Base-by-base conservation (phyloP, 2,888 invertebrate species). In the Molanna angustata region DNA sequence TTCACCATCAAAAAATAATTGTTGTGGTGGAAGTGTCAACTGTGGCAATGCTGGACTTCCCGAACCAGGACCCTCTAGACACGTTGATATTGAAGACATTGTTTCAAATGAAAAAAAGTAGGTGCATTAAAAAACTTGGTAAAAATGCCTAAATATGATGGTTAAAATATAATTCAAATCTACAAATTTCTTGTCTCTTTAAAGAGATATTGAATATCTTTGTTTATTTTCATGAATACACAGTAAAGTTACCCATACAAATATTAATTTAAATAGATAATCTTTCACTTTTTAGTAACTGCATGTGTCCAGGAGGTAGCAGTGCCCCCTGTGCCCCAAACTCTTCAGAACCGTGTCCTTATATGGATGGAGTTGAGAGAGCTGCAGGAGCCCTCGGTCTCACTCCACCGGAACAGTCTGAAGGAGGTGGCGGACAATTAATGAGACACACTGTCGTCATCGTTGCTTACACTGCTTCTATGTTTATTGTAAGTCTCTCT, bases 401-500 rank as follows among this genome's bases (percentile, higher is more conserved):
- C 52, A 61, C 72, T 59, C 75, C 76, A 56, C 69, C 72, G 3
- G 76, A 74, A 57, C 71, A 70, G 59, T 61, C 64, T 1, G 65
- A 66, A 57, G 73, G 71, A 48, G 67, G 67, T 53, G 74, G 73
- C 49, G 83, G 82, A 3, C 91, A 93, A 67, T 82, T 86, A 58
- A 74, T 91, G 58, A 80, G 88, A 57, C 94, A 95, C 67, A 84
- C 90, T 21, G 86, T 92, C 20, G 77, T 95, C 40, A 74, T 94
- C 47, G 85, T 95, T 52, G 74, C 90, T 16, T 78, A 94, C 57
- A 76, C 86, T 48, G 84, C 89, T 61, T 89, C 90, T 35, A 94
- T 94, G 90, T 91, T 94, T 71, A 86, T 94, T 66, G 92, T 92
- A 68, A 80, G 86, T 80, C 41, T 14, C 19, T n/a, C n/a, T n/a